Conservation (phyloP, 2,113 vertebrate genomes). For the Canis aureus region DNA sequence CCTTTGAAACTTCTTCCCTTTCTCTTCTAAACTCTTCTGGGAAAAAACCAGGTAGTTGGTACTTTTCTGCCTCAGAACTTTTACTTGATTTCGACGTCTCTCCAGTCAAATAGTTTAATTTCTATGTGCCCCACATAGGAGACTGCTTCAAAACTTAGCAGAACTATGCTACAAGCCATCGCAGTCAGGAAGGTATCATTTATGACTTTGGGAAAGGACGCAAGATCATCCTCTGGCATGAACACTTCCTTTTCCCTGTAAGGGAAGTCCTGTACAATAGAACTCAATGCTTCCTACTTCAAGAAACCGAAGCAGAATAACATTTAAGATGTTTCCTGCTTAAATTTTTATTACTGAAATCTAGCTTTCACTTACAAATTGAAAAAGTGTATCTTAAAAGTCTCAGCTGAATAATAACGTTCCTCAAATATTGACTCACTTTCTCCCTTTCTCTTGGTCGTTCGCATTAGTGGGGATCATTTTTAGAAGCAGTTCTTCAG, state of each 20-base stretch:
- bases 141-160: background rate
- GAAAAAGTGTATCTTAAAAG: background rate
- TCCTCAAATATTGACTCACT: background rate
- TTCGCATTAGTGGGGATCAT: too few relatives aligned
- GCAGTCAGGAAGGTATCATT: background rate
- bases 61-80: background rate
- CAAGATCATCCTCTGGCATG: background rate
- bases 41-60: background rate
- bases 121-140: background rate
- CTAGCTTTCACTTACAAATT: conserved; percentile 4
- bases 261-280: background rate
- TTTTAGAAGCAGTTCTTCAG: background rate
- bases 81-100: background rate
- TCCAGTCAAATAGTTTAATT: background rate
- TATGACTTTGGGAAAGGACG: background rate
- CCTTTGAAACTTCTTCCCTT: background rate
- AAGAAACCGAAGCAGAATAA: background rate
- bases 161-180: background rate
- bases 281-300: background rate
- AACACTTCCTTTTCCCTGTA: background rate
- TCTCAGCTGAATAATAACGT: background rate
- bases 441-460: background rate
- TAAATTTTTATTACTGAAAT: background rate
- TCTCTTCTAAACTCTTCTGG: background rate
- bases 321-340: background rate